Conservation (phyloP, 2,113 vertebrate species). For the Machaerirhynchus nigripectus region DNA sequence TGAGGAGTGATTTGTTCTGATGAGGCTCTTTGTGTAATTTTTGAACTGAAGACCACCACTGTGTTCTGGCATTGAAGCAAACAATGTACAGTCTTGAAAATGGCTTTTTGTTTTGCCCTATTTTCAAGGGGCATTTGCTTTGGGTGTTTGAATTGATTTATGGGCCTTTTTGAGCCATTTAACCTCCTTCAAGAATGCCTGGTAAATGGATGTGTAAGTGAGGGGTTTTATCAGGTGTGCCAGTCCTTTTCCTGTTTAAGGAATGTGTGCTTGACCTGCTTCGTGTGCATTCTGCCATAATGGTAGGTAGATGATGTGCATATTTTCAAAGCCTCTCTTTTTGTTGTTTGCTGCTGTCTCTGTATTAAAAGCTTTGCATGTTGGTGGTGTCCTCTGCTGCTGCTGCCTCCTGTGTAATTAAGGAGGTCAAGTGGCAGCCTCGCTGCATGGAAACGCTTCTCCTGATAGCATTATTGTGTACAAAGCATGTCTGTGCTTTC, state of each 20-base stretch:
- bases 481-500: neutral
- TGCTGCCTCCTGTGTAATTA: neutral
- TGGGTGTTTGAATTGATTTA: neutral
- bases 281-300: neutral
- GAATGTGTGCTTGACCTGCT: neutral
- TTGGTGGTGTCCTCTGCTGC: neutral
- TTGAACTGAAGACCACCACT: conserved; percentile 45
- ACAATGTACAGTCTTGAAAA: neutral
- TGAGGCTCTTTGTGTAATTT: conserved; percentile 15
- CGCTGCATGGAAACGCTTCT: neutral
- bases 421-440: neutral
- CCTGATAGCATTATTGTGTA: neutral
- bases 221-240: neutral
- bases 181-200: neutral
- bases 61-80: conserved; percentile 12
- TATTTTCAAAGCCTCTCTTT: neutral
- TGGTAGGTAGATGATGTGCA: neutral
- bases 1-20: conserved; percentile 11
- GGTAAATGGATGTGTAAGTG: conserved; percentile 1
- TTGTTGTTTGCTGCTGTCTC: neutral
- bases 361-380: neutral
- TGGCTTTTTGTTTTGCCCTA: conserved; percentile 21
- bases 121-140: neutral
- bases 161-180: neutral
- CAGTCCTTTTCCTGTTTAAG: neutral